A percentile compares a stretch with the other conserved stretches of the same genome.
These are phyloP conservation scores for Actinostola sp. DNA, from an alignment of 92 coral and sea anemone species.

Conservation along the genomic window DNA sequence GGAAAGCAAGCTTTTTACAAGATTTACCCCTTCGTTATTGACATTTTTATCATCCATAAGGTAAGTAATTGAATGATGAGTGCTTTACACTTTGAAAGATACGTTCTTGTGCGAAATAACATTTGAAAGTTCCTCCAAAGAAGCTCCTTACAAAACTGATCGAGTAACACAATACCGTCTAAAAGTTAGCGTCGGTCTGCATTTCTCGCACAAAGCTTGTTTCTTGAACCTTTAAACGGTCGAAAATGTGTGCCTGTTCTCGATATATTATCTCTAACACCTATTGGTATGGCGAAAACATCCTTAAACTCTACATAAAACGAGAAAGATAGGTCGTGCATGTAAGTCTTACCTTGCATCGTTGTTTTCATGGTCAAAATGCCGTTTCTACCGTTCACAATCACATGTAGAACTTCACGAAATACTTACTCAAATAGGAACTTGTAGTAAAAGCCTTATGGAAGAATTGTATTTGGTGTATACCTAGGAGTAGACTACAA, in stretches of 20 bases:
- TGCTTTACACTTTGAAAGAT: neutral
- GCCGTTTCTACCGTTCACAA: constrained; percentile 3
- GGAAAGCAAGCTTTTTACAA: constrained; percentile 20
- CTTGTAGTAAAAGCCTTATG: neutral
- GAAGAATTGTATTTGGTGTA: neutral
- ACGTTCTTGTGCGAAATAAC: neutral
- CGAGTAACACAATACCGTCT: constrained; percentile 67
- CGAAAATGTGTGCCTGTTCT: neutral
- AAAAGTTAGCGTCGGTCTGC: constrained; percentile 48
- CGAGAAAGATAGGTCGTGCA: neutral
- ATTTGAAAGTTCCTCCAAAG: constrained; percentile 25
- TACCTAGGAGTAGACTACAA: neutral
- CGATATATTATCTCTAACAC: neutral
- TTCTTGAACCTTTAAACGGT: neutral
- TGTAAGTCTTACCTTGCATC: neutral
- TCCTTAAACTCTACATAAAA: neutral
- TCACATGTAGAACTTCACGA: neutral
- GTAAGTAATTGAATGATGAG: constrained; percentile 14
- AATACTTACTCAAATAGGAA: neutral
- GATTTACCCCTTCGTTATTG: constrained; percentile 7
- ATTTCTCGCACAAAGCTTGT: neutral
- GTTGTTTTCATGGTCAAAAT: neutral
- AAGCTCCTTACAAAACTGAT: constrained; percentile 4
- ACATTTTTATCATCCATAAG: constrained; percentile 11
- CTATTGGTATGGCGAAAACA: neutral